Percentiles rank a stretch among this genome's conserved stretches.
phyloP scores from a whole-genome alignment of 2,113 vertebrate genomes.

The Pheucticus melanocephalus region DNA sequence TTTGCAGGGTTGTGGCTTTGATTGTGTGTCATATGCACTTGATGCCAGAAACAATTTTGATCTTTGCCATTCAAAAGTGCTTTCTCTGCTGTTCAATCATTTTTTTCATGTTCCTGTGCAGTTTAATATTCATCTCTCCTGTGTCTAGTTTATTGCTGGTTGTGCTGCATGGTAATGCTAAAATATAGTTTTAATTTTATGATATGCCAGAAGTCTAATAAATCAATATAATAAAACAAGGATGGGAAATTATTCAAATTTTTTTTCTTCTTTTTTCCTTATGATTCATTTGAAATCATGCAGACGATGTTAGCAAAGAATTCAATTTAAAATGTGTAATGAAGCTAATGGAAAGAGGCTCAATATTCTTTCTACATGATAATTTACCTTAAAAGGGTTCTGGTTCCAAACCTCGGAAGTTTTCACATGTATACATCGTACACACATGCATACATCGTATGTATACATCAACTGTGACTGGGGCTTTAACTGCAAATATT shows the following conservation, averaged over 20 bases:
- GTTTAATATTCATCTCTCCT: neutral
- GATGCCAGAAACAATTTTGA: neutral
- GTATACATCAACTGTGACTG: neutral
- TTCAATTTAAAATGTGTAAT: neutral
- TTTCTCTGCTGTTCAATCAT: neutral
- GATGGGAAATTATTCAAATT: neutral
- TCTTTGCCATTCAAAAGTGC: neutral
- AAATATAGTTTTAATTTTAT: conserved; percentile 27
- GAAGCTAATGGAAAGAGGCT: neutral
- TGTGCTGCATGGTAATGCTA: neutral
- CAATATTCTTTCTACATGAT: neutral
- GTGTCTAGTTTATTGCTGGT: neutral
- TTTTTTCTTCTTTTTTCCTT: neutral
- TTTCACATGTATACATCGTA: accelerated
- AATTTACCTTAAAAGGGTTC: neutral
- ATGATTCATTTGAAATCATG: neutral
- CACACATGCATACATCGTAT: accelerated
- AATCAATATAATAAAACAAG: neutral
- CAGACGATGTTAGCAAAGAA: neutral
- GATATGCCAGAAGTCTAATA: neutral
- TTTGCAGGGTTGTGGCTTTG: neutral
- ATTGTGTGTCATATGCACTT: neutral
- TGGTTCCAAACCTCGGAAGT: neutral
- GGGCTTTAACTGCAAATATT: neutral
- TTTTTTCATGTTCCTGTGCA: neutral